Base-by-base conservation (phyloP, 1,140 invertebrate genomes). In the Drosophila nigromelanica region DNA sequence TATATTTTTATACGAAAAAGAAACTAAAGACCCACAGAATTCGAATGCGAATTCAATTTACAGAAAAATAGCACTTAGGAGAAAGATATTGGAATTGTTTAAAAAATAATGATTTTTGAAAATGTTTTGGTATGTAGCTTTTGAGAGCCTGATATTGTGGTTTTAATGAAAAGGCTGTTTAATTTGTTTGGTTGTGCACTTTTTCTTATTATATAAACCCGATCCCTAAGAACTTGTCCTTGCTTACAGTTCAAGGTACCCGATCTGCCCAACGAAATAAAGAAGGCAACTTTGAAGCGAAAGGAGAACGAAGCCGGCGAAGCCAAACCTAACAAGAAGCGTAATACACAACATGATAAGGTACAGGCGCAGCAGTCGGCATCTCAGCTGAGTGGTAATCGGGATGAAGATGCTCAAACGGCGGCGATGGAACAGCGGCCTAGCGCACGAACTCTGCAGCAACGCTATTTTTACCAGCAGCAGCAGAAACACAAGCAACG, bases 161-260 rank as follows among this genome's bases (percentile, higher is more conserved):
- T 18, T 18, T 18, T 18, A 18, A 18, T 18, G 14, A 37, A 11
- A 8, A 43, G 10, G 1, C 5, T 15, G 0, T 24, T 24, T 4
- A 6, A 27, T n/a, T 27, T 24, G 10, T 24, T 0, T 24, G 21
- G 3, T 24, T 24, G 21, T 1, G 3, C 21, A 24, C 21, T 24
- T 24, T 24, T 24, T 2, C 21, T 24, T 24, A 24, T 27, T 5
- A 27, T 27, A 27, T 27, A 27, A 27, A 27, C 5, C 27, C 5
- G 5, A 27, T 27, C 3, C 21, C 21, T 18, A 18, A 18, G 18
- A 47, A 30, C 6, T 30, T 7, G 8, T 5, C 4, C 14, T 56
- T 21, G 2, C n/a, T 39, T 67, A 10, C 11, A 91, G 90, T 91
- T 91, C 27, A 91, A 91, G 54, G 78, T 91, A 6, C 90, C 90